Conservation (phyloP, 2,797 vertebrate species). For the Chelonia mydas region DNA sequence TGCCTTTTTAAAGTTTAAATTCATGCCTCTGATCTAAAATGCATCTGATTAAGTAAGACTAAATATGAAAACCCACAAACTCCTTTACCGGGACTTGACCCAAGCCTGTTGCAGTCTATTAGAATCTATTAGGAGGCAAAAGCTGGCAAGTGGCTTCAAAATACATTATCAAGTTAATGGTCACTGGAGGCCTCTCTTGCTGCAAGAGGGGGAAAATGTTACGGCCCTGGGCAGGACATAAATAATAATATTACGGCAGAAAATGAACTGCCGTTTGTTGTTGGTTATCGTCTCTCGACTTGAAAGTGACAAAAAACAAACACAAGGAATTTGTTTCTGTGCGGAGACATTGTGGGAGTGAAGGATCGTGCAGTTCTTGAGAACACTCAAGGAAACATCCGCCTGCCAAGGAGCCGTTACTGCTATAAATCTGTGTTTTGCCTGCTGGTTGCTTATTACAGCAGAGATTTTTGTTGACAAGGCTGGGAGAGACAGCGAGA, state of each 20-base stretch:
- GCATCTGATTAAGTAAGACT: not conserved
- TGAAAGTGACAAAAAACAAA: constrained; percentile 61
- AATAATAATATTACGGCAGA: not conserved
- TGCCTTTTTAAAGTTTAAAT: not conserved
- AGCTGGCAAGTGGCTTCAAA: constrained; percentile 30
- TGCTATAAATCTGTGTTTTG: constrained; percentile 57
- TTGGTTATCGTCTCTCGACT: constrained; percentile 31
- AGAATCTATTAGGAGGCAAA: constrained; percentile 23
- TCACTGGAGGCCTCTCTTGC: constrained; percentile 14
- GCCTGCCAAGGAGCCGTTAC: not conserved
- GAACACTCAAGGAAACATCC: constrained; percentile 17
- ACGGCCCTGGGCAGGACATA: not conserved
- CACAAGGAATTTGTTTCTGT: constrained; percentile 44
- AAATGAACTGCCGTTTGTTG: constrained; percentile 49
- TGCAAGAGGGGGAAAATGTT: not conserved
- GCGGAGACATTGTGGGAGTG: constrained; percentile 38
- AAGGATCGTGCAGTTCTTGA: constrained; percentile 21
- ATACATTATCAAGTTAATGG: constrained; percentile 50
- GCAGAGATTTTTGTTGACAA: constrained; percentile 26
- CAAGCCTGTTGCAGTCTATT: constrained; percentile 17
- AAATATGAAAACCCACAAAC: constrained; percentile 15
- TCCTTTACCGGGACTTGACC: not conserved
- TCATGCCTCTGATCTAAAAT: not conserved
- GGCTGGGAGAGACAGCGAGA: not conserved
- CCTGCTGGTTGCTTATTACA: constrained; percentile 38